Base-by-base conservation (phyloP, 2,113 vertebrate genomes). In the Ochotona curzoniae region DNA sequence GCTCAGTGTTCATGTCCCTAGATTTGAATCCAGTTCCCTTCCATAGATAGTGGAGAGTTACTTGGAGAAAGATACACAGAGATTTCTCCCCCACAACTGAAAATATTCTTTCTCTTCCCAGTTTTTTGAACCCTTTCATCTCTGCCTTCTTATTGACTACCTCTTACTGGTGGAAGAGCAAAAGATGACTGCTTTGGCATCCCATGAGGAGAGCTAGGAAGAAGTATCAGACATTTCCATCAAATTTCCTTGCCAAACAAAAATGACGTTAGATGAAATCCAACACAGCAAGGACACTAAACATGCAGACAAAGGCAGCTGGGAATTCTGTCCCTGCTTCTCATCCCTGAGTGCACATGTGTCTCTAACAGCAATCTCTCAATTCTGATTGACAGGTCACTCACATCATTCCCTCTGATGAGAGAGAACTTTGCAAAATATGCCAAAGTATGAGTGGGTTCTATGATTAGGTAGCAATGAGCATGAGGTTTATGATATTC, bases 1-100 rank as follows among this genome's bases (percentile, higher is more conserved):
- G 92, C 94, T 96, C 89, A 73, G 67, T 92, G 95, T 86, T 95
- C 60, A 90, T 76, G 92, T 86, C 83, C 95, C 93, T 90, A 82
- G 70, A 90, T 96, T 93, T 96, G 94, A 83, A 44, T 73, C 71
- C 51, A 57, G 20, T 47, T 66, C 30, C n/a, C 13, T 54, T 87
- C 57, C n/a, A n/a, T 66, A 47, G 21, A 89, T 13, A 73, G 47
- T 73, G 17, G 21, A 61, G 14, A 60, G 17, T 79, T 84, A 73
- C 57, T 79, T 70, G 54, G 76, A 35, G 15, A 57, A 38, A 38
- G 5, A 3, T 25, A 44, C 38, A 44, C 3, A 1, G 57, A 49
- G 35, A 23, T 57, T 92, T 73, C 79, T 76, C 78, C 15, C 63
- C 35, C 54, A 60, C 70, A 47, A 1, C 30, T 71, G 28, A 60